Evolutionary conservation across 2,888 invertebrate species (phyloP).

Genomic region (Anodontia alba): DNA sequence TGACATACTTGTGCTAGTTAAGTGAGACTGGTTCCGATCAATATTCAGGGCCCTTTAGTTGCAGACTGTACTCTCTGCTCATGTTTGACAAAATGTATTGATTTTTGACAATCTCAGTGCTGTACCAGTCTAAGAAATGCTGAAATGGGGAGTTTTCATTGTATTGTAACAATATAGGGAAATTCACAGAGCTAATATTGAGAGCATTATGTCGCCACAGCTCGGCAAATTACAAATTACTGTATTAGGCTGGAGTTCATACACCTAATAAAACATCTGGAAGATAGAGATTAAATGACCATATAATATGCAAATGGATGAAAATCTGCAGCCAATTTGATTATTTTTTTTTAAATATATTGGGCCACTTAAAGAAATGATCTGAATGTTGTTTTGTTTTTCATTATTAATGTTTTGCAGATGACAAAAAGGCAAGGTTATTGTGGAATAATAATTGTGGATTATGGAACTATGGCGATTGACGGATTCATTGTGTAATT

Average conservation of each 20-base stretch:
- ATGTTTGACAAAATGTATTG: conserved; percentile 52
- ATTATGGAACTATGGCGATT: too few relatives aligned
- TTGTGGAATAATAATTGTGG: too few relatives aligned
- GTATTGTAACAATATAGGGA: background rate
- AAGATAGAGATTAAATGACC: background rate
- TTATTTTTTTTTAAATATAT: background rate
- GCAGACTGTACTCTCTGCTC: conserved; percentile 4
- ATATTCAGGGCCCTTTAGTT: conserved; percentile 15
- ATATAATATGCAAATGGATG: background rate
- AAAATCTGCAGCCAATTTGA: background rate
- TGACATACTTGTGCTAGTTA: too few relatives aligned
- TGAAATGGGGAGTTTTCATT: conserved; percentile 16
- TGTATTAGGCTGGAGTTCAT: conserved; percentile 5
- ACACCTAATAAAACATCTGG: conserved; percentile 3
- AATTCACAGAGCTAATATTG: conserved; percentile 3
- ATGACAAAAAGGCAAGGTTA: too few relatives aligned
- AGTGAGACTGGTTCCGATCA: conserved; percentile 1
- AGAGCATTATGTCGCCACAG: background rate
- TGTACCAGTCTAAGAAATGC: background rate
- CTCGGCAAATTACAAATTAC: background rate
- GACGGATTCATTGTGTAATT: too few relatives aligned
- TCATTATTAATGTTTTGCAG: too few relatives aligned
- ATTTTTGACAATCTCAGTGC: conserved; percentile 43
- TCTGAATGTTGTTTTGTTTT: too few relatives aligned
- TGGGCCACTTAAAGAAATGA: too few relatives aligned